Percentiles rank a stretch among this genome's conserved stretches.
Conservation (phyloP, 1,140 invertebrate genomes). For the Idris sp. region DNA sequence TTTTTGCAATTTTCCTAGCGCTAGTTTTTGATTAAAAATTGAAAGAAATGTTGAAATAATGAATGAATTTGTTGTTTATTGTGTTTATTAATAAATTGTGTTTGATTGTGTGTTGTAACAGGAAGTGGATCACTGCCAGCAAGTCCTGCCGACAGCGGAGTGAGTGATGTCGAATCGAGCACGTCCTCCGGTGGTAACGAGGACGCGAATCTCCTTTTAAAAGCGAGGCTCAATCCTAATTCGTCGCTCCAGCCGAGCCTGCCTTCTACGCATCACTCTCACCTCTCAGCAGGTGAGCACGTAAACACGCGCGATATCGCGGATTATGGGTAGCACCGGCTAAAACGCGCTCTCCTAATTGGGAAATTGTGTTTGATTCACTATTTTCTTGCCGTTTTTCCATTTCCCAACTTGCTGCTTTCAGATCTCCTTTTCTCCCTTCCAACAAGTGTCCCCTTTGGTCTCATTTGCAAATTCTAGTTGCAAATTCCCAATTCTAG, state of each 20-base stretch:
- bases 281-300: conserved; percentile 75
- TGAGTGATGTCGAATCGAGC: conserved; percentile 96
- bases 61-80: too few relatives aligned
- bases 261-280: conserved; percentile 75
- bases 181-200: conserved; percentile 89
- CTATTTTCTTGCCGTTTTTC: conserved; percentile 33
- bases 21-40: too few relatives aligned
- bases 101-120: too few relatives aligned
- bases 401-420: conserved; percentile 17
- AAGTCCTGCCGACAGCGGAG: conserved; percentile 97
- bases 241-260: conserved; percentile 74
- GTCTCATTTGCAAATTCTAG: too few relatives aligned
- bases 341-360: conserved; percentile 41
- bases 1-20: not conserved
- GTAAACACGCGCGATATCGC: conserved; percentile 43
- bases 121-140: conserved; percentile 92
- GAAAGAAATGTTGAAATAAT: too few relatives aligned
- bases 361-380: conserved; percentile 46
- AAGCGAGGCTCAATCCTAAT: conserved; percentile 85
- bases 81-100: too few relatives aligned
- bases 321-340: conserved; percentile 48
- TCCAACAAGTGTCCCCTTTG: conserved; percentile 1
- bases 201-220: conserved; percentile 91
- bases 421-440: conserved; percentile 1
- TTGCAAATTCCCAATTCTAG: too few relatives aligned